Evolutionary conservation across 1,140 invertebrate genomes (phyloP), one percentile per base, ranked within the genome.

Genomic region (Probaryconus sp.): DNA sequence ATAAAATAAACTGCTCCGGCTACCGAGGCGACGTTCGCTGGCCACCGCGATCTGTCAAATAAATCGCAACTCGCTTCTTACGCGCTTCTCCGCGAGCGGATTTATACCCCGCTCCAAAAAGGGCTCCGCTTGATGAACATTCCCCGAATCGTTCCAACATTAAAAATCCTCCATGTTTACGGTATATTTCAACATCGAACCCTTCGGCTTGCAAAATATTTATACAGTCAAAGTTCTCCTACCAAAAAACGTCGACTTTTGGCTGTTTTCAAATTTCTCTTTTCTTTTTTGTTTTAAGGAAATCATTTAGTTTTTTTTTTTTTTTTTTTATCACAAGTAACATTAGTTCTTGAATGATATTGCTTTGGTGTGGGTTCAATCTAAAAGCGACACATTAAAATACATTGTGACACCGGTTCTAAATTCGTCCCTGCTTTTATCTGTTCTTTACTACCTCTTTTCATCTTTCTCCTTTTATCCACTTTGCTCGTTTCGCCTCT

Each of bases 1-100:
- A 83, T 85, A 85, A 85, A 85, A 84, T 83, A 82, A 83, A 84
- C 80, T 80, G 81, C 79, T 84, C 73, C 65, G 76, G 76, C 71
- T 77, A 55, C 61, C 63, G 53, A 64, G 24, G 31, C 69, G 74
- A 67, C 53, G 58, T 58, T 71, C 38, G 53, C 72, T 81, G 69
- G 48, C 61, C 81, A 76, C 73, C 71, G 75, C 77, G 82, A 84
- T 83, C 81, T 83, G 79, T 85, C 83, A 85, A 85, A 84, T 84
- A 85, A 85, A 85, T 85, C 83, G 82, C 79, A 75, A 72, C 76
- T 73, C 68, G 75, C 71, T 83, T 83, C 82, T 84, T 84, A 77
- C 38, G 10, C n/a, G 64, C 47, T 65, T 61, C 67, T 74, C 75
- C 21, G 7, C 30, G 1, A 28, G 26, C 48, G 14, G 56, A 71